Conservation (phyloP, 1,140 invertebrate genomes). For the Eurosta solidaginis region DNA sequence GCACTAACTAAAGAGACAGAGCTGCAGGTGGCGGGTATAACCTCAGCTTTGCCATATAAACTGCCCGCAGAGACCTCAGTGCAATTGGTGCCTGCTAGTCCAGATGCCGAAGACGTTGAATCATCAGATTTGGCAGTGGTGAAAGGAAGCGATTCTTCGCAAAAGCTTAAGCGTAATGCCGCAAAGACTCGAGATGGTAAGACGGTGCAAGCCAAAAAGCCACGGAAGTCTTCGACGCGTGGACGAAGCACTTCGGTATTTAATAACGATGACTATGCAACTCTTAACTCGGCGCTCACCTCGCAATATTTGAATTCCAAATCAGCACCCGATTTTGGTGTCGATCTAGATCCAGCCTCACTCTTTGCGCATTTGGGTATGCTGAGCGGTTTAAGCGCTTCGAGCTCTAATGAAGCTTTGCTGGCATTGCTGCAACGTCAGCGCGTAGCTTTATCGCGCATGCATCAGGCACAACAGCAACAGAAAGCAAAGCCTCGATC, state of each 20-base stretch:
- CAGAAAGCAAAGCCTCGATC: slow-evolving; percentile 32
- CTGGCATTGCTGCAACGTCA: slow-evolving; percentile 45
- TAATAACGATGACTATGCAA: neutral
- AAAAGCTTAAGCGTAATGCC: neutral
- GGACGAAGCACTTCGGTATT: neutral
- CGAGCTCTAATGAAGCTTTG: slow-evolving; percentile 39
- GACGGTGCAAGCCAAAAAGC: neutral
- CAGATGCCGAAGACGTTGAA: slow-evolving; percentile 42
- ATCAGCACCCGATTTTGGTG: slow-evolving; percentile 32
- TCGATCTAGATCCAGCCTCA: slow-evolving; percentile 39
- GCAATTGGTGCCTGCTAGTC: slow-evolving; percentile 52
- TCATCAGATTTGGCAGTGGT: neutral
- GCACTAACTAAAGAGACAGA: slow-evolving; percentile 36
- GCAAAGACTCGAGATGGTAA: neutral
- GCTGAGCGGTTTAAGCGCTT: slow-evolving; percentile 2
- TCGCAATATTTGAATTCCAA: neutral
- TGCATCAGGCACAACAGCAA: slow-evolving; percentile 11
- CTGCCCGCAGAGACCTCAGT: slow-evolving; percentile 56
- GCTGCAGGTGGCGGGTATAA: slow-evolving; percentile 39
- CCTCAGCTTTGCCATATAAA: slow-evolving; percentile 52
- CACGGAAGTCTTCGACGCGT: neutral
- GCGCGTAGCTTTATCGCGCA: slow-evolving; percentile 27
- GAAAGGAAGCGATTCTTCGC: neutral
- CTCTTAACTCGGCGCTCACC: slow-evolving; percentile 27
- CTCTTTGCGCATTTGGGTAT: slow-evolving; percentile 28